Evolutionary conservation across 2,113 vertebrate genomes (phyloP).

Genomic region (Malurus cyaneus): DNA sequence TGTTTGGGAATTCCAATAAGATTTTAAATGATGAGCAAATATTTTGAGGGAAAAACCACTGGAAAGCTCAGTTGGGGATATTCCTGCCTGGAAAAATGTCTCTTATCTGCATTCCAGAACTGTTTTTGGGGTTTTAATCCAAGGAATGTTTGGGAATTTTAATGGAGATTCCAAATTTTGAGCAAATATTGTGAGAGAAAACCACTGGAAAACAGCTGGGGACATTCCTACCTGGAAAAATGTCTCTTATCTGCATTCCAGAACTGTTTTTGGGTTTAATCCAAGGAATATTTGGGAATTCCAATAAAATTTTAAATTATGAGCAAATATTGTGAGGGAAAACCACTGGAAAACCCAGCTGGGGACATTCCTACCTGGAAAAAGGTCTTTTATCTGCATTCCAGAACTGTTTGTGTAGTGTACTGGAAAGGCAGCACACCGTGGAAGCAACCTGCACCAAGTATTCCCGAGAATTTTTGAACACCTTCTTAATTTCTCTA

Average conservation of each 20-base stretch:
- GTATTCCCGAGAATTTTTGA: too few species aligned
- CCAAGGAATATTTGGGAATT: background rate
- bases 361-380: background rate
- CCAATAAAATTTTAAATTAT: background rate
- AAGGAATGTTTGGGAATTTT: too few species aligned
- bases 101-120: too few species aligned
- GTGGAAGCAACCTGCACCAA: too few species aligned
- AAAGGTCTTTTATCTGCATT: background rate
- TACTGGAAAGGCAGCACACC: too few species aligned
- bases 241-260: background rate
- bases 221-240: background rate
- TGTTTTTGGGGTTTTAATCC: too few species aligned
- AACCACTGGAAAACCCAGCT: background rate
- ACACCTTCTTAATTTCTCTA: too few species aligned
- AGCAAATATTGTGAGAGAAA: background rate
- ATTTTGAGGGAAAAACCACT: too few species aligned
- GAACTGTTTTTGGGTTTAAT: background rate
- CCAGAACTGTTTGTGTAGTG: too few species aligned
- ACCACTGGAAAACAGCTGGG: accelerated
- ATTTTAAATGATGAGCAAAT: too few species aligned
- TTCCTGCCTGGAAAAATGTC: background rate
- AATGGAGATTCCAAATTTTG: background rate
- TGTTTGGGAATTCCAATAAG: too few species aligned
- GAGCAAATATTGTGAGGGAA: too few species aligned
- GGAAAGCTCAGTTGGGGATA: accelerated